A percentile compares a stretch with the other conserved stretches of the same genome.
phyloP scores from a whole-genome alignment of 2,888 invertebrate species.

The Encarsia formosa region DNA sequence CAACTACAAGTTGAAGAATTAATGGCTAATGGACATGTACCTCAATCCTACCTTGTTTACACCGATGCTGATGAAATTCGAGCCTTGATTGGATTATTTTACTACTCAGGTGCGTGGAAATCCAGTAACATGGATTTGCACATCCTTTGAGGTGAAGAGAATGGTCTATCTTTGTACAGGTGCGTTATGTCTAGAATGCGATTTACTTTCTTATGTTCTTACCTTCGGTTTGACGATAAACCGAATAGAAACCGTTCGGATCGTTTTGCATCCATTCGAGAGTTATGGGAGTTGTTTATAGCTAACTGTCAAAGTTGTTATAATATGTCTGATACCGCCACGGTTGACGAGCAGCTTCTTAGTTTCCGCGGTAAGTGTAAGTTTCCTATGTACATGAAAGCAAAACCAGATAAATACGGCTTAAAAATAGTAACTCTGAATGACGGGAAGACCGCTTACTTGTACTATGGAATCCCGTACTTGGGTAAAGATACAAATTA shows the following conservation, averaged over 20 bases:
- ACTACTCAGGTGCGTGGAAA: constrained; percentile 24
- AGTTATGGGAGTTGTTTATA: not conserved
- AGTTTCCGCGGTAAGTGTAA: constrained; percentile 32
- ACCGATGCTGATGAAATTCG: too few species aligned
- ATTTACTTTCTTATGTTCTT: not conserved
- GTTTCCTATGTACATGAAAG: constrained; percentile 36
- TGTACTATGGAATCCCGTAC: constrained; percentile 20
- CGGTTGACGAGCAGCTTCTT: constrained; percentile 37
- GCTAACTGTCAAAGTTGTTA: constrained; percentile 15
- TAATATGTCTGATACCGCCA: constrained; percentile 27
- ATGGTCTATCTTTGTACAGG: too few species aligned
- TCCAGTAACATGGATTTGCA: constrained; percentile 10
- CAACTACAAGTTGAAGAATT: constrained; percentile 4
- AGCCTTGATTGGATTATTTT: constrained; percentile 24
- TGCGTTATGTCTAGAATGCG: too few species aligned
- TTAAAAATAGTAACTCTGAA: constrained; percentile 41
- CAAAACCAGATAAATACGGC: constrained; percentile 43
- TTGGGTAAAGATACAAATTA: not conserved
- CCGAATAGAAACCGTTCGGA: not conserved
- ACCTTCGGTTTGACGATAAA: constrained; percentile 2
- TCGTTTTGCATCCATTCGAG: not conserved
- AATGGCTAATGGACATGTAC: too few species aligned
- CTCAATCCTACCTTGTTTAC: too few species aligned
- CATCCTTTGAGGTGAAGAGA: too few species aligned
- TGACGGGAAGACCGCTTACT: constrained; percentile 40